Percentiles rank a stretch among this genome's conserved stretches.
These are phyloP conservation scores for Sinosuthora webbiana DNA, from an alignment of 2,113 vertebrate genomes.

Conservation along the genomic window DNA sequence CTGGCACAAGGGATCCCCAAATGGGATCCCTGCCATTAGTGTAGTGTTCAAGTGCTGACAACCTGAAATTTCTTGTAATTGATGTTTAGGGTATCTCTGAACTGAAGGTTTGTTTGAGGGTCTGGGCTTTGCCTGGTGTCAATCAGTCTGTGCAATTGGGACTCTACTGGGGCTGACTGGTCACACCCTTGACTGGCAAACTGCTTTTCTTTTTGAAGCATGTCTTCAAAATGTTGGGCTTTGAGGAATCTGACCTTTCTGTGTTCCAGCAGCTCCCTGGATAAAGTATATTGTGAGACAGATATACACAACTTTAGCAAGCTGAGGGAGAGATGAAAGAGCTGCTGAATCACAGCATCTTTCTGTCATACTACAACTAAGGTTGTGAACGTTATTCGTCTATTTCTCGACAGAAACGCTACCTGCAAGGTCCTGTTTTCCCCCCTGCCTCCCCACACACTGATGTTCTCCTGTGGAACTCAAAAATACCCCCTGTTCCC, in stretches of 20 bases:
- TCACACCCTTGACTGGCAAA: neutral
- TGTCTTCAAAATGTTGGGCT: neutral
- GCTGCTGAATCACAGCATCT: too few relatives aligned
- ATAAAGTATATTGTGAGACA: neutral
- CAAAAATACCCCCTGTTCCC: neutral
- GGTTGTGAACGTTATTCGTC: neutral
- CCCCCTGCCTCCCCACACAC: neutral
- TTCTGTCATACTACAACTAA: too few relatives aligned
- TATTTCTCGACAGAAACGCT: neutral
- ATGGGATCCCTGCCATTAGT: rapidly evolving
- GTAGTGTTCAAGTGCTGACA: neutral
- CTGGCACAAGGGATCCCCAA: neutral
- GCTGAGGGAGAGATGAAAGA: neutral
- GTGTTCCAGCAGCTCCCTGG: neutral
- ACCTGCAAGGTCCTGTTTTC: neutral
- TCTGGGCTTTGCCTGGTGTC: neutral
- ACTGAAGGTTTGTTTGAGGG: neutral
- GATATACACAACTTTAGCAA: neutral
- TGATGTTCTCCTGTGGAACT: neutral
- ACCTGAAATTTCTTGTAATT: neutral
- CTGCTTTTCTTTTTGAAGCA: neutral
- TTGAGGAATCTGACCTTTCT: neutral
- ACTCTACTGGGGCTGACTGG: neutral
- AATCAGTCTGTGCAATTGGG: neutral
- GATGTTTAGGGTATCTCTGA: neutral